phyloP scores from a whole-genome alignment of 1,140 invertebrate genomes.

The Drosophila subpulchrella region DNA sequence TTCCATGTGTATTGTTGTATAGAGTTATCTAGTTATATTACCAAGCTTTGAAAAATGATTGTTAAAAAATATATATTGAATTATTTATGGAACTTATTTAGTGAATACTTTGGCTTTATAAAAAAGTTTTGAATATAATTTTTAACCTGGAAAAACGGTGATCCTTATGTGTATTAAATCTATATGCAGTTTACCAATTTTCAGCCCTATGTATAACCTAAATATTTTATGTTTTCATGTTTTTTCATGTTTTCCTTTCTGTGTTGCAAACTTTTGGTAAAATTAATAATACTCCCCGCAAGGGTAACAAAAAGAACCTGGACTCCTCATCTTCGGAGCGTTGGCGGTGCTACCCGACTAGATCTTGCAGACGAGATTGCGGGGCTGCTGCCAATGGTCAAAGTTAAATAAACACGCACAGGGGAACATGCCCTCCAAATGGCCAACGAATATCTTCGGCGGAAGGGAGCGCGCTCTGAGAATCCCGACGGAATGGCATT shows the following conservation, averaged over 20 bases:
- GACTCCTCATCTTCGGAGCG: constrained; percentile 34
- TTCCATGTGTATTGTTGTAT: too few species aligned
- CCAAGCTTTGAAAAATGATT: too few species aligned
- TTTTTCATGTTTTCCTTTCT: neutral
- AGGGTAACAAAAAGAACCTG: constrained; percentile 13
- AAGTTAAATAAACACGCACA: constrained; percentile 77
- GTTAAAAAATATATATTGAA: too few species aligned
- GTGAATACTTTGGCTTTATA: too few species aligned
- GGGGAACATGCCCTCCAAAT: constrained; percentile 34
- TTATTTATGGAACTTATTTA: too few species aligned
- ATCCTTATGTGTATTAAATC: too few species aligned
- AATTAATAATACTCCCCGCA: constrained; percentile 13
- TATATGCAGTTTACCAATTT: too few species aligned
- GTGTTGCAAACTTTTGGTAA: neutral
- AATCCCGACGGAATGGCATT: constrained; percentile 43
- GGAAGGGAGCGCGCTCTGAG: constrained; percentile 56
- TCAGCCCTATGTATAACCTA: too few species aligned
- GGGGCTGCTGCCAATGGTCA: constrained; percentile 51
- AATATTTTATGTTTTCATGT: too few species aligned
- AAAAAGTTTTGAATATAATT: too few species aligned
- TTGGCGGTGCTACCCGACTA: constrained; percentile 67
- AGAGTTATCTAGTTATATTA: too few species aligned
- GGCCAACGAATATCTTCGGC: constrained; percentile 20
- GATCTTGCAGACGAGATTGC: constrained; percentile 59
- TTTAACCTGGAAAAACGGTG: too few species aligned